Base-by-base conservation (phyloP, 2,797 vertebrate species). In the Pipistrellus kuhlii region DNA sequence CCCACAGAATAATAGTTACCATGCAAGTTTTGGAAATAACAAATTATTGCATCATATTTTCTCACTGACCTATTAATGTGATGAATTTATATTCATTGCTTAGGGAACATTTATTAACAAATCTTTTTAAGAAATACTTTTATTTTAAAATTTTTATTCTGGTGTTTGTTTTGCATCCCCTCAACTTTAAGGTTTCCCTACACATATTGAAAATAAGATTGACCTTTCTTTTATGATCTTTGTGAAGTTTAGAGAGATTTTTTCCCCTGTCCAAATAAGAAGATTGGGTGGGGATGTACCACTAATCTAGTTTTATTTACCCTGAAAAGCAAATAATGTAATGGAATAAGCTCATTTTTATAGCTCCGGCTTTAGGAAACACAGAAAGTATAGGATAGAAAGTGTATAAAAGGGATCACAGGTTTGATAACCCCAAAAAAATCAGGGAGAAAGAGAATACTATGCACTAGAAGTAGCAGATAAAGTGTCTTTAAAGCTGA, bases 41-140 rank as follows among this genome's bases (percentile, higher is more conserved):
- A 96, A 87, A 20, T 25, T 21, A 89, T 95, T 66, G 81, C 68
- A 90, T 68, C 66, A 15, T 75, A 91, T 20, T 93, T 83, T 48
- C 88, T 93, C 66, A 81, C 4, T 69, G 81, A 88, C 13, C 38
- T 94, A 93, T 90, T 95, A 92, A 68, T 81, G 55, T 94, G 48
- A 90, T 78, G 48, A 62, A 77, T 85, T 93, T 93, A 71, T 80
- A 68, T 78, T 88, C 75, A 81, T 66, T 94, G 51, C 17, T 88
- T 91, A 92, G 88, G n/a, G 75, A 84, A 78, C 35, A 91, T 78
- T 90, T 86, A 77, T 88, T 17, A 90, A 82, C 68, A 89, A 71
- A 82, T 66, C 2, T 48, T 92, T 73, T 55, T 59, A 13, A 13
- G 18, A 75, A 53, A 25, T 72, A 3, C 66, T 85, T 78, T 68